Evolutionary conservation across 35 echinoderm and acorn worm species (phyloP), one percentile per base, ranked within the genome.

Genomic region (Heliocidaris tuberculata): DNA sequence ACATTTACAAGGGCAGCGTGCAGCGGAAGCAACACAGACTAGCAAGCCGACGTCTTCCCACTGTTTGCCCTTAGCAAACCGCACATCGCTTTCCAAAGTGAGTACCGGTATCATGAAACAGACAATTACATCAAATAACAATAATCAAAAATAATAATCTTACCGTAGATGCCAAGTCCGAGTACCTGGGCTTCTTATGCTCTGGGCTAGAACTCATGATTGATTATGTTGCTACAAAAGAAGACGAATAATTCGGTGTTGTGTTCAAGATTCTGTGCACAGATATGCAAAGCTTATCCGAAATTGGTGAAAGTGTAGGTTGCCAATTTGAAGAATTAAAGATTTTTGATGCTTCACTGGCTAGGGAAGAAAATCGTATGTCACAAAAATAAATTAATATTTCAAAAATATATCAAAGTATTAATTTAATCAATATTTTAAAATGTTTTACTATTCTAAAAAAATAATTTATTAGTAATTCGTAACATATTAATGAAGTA

Each of bases 141-240:
- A 78, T 19, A n/a, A n/a, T 78, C 21, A 78, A 78, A 78, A 78
- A 24, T 78, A 78, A 78, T 89, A n/a, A 13, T 17, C 87, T 89
- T 89, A 89, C 87, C 47, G 87, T 32, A 47, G 87, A 89, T 89
- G 87, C 87, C 87, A 89, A 19, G 29, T 89, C 87, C 4, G 31
- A 32, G 3, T 31, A 48, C 87, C 35, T 89, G 24, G 24, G 9
- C 12, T 89, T 89, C 87, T 89, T 89, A 89, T 89, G 87, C 47
- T 89, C 87, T 15, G 87, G 87, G 24, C 87, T 89, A 17, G 29
- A 89, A 89, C 87, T 89, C 87, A 89, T 89, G 31, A 42, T 89
- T 78, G 65, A 27, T 78, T 78, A 78, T 78, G 1, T 78, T 78
- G 19, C 65, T 7, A 0, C 65, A 78, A 78, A 78, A 65, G 24